Base-by-base conservation (phyloP, 2,113 vertebrate genomes). In the Cololabis saira region DNA sequence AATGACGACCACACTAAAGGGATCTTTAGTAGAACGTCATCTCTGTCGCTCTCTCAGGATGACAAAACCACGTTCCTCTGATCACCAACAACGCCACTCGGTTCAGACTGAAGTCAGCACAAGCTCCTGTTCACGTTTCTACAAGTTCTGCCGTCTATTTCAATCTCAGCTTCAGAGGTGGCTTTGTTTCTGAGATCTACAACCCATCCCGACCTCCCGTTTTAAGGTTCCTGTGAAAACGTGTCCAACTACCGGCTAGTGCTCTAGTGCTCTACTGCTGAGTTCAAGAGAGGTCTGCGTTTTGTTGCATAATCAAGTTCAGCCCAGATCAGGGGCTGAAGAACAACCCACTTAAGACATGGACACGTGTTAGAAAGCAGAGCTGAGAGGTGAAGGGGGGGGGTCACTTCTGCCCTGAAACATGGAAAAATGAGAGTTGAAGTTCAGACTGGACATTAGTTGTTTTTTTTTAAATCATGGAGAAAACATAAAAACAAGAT, bases 231-330 rank as follows among this genome's bases (percentile, higher is more conserved):
- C 24, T 37, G 43, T 61, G 40, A 40, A 40, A 27, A 27, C 37
- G 58, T 67, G 30, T 67, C 24, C 54, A 16, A 55, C 57, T 62
- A 82, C 48, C 52, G 57, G 53, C 71, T 54, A 65, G 14, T 48
- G 49, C 59, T 76, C 30, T 17, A 68, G n/a, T 41, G 47, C 52
- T 76, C 37, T 19, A 51, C 45, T 24, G 22, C 59, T 71, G 67
- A 12, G 43, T 52, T 64, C 71, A 72, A 82, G 82, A 58, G 69
- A 87, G 74, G 73, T 87, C 73, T 77, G 66, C 61, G 76, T 77
- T 56, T 56, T 60, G 83, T 90, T 92, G 91, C 89, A 92, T 91
- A 92, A 87, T 88, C 73, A 71, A 85, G 84, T 78, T 69, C 64
- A 84, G 83, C 67, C 71, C 73, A 45, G 78, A 77, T 71, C 40